A percentile compares a stretch with the other conserved stretches of the same genome.
Conservation (phyloP, 2,888 invertebrate species). For the Cryptosula pallasiana region DNA sequence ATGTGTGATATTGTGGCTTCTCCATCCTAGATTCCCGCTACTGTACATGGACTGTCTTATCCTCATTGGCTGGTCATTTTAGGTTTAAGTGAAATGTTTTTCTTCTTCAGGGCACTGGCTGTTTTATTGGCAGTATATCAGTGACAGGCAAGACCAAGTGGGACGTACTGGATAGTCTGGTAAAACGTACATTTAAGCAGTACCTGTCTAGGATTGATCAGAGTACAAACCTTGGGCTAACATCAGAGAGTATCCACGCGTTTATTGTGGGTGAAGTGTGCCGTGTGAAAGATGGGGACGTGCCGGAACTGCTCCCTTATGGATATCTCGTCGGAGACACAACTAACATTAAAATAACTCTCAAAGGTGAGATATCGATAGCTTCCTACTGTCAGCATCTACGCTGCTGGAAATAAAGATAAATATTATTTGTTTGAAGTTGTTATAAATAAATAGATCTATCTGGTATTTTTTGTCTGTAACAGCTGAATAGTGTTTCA, state of each 20-base stretch:
- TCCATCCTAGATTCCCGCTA: too few relatives aligned
- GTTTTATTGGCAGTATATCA: constrained; percentile 76
- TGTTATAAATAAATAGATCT: too few relatives aligned
- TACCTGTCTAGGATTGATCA: constrained; percentile 83
- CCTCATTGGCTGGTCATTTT: too few relatives aligned
- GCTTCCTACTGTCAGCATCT: too few relatives aligned
- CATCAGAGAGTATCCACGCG: constrained; percentile 81
- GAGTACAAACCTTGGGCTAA: constrained; percentile 75
- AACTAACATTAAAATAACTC: constrained; percentile 56
- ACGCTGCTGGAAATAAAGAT: too few relatives aligned
- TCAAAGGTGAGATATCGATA: constrained; percentile 49
- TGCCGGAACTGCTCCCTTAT: constrained; percentile 82
- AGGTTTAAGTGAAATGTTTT: too few relatives aligned
- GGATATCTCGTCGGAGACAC: constrained; percentile 76
- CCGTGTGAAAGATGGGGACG: constrained; percentile 55
- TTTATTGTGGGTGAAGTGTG: constrained; percentile 81
- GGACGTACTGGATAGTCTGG: constrained; percentile 87
- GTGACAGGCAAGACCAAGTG: constrained; percentile 89
- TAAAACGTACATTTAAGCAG: constrained; percentile 80
- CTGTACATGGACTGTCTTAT: too few relatives aligned
- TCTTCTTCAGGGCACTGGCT: background rate
- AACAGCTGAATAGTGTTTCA: background rate
- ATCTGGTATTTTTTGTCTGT: too few relatives aligned
- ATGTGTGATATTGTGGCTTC: too few relatives aligned
- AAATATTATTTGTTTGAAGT: too few relatives aligned